Conservation (phyloP, 1,140 invertebrate genomes). For the Drosophila sucinea region DNA sequence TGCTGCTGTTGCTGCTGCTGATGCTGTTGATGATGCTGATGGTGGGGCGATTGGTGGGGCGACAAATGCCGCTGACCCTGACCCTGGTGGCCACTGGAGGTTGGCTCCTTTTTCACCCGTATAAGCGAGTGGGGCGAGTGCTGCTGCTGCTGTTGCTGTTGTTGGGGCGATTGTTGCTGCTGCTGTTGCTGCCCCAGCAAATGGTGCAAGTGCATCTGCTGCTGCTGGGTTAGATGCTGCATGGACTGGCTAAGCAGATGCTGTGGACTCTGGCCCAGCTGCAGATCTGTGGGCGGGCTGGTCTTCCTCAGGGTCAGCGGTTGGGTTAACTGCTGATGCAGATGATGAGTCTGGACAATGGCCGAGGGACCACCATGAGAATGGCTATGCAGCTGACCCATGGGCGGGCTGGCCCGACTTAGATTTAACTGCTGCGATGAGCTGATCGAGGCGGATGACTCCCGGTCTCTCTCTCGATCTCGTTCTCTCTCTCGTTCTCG, state of each 20-base stretch:
- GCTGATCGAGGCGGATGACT: constrained; percentile 63
- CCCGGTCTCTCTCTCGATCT: constrained; percentile 41
- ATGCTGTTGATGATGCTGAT: constrained; percentile 48
- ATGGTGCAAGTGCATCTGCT: constrained; percentile 74
- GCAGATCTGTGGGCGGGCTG: constrained; percentile 79
- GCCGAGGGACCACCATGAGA: constrained; percentile 61
- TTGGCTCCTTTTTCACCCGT: constrained; percentile 84
- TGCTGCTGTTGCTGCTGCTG: constrained; percentile 70
- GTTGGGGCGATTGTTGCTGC: constrained; percentile 82
- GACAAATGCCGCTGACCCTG: constrained; percentile 71
- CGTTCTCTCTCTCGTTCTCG: constrained; percentile 32
- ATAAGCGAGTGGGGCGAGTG: constrained; percentile 83
- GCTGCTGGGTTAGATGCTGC: constrained; percentile 76
- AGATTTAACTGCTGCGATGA: constrained; percentile 60
- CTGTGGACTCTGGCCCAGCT: constrained; percentile 58
- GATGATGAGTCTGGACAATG: constrained; percentile 76
- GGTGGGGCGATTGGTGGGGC: constrained; percentile 46
- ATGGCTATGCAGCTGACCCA: constrained; percentile 31
- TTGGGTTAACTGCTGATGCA: constrained; percentile 79
- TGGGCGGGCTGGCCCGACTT: constrained; percentile 60
- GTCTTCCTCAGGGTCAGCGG: constrained; percentile 74
- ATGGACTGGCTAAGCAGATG: constrained; percentile 79
- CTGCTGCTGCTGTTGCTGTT: constrained; percentile 67
- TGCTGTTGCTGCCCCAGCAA: constrained; percentile 83
- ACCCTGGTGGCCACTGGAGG: constrained; percentile 41